Conservation (phyloP, 1,140 invertebrate genomes). For the Scaptomyza graminum region DNA sequence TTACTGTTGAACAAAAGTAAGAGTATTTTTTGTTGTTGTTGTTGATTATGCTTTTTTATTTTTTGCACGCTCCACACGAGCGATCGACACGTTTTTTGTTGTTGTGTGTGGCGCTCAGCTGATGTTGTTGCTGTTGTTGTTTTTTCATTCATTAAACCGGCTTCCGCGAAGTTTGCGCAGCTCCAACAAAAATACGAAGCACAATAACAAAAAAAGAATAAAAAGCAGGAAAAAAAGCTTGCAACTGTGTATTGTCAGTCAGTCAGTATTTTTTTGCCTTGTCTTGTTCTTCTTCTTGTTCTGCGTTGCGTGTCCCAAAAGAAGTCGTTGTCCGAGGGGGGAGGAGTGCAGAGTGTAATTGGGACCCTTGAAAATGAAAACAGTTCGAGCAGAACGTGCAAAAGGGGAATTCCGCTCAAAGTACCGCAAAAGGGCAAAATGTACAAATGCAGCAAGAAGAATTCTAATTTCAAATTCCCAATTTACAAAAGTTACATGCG, state of each 20-base stretch:
- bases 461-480: slow-evolving; percentile 57
- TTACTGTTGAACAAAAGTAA: slow-evolving; percentile 74
- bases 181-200: slow-evolving; percentile 36
- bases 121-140: slow-evolving; percentile 58
- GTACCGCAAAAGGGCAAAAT: slow-evolving; percentile 50
- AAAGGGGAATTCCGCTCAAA: slow-evolving; percentile 68
- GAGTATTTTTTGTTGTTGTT: slow-evolving; percentile 52
- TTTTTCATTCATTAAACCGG: slow-evolving; percentile 81
- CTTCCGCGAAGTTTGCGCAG: slow-evolving; percentile 62
- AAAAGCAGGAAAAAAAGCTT: neutral
- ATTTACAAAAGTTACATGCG: slow-evolving; percentile 54
- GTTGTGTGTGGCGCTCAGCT: slow-evolving; percentile 66
- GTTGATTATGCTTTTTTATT: slow-evolving; percentile 34
- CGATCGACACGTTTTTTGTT: slow-evolving; percentile 58
- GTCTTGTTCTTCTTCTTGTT: slow-evolving; percentile 48
- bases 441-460: neutral
- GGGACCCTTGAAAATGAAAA: slow-evolving; percentile 43
- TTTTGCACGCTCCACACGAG: slow-evolving; percentile 70
- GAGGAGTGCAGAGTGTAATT: slow-evolving; percentile 56
- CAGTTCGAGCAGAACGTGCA: slow-evolving; percentile 56
- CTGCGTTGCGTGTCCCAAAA: slow-evolving; percentile 70
- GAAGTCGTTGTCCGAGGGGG: slow-evolving; percentile 29
- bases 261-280: slow-evolving; percentile 43
- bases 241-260: slow-evolving; percentile 3
- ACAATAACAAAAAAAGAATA: slow-evolving; percentile 22